Conservation (phyloP, 2,888 invertebrate species). For the Apocheima hispidaria region DNA sequence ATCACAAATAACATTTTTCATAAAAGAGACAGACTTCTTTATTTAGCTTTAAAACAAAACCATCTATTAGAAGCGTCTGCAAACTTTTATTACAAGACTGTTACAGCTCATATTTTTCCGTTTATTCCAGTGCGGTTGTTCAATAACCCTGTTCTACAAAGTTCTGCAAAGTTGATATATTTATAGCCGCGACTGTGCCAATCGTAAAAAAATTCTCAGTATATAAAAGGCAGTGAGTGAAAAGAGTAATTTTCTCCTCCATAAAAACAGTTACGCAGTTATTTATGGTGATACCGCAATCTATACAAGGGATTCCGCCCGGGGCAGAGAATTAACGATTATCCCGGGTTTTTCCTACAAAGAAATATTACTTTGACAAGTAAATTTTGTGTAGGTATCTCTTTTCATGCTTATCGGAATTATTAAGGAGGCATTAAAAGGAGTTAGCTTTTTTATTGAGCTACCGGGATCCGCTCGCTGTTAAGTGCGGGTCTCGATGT, state of each 20-base stretch:
- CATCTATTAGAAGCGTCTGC: slow-evolving; percentile 20
- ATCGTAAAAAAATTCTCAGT: slow-evolving; percentile 71
- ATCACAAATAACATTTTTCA: background rate
- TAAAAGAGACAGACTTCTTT: background rate
- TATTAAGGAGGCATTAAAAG: slow-evolving; percentile 40
- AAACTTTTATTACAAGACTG: slow-evolving; percentile 26
- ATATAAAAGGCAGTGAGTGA: slow-evolving; percentile 79
- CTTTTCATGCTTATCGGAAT: slow-evolving; percentile 66
- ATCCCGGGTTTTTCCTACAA: slow-evolving; percentile 73
- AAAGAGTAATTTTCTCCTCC: slow-evolving; percentile 80
- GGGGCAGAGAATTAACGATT: slow-evolving; percentile 82
- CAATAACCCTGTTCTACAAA: slow-evolving; percentile 25
- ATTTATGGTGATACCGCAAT: slow-evolving; percentile 84
- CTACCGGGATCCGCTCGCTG: slow-evolving; percentile 17
- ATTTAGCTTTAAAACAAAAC: background rate
- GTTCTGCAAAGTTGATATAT: slow-evolving; percentile 32
- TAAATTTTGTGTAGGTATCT: slow-evolving; percentile 71
- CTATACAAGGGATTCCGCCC: slow-evolving; percentile 81
- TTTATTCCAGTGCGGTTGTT: slow-evolving; percentile 24
- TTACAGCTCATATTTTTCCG: slow-evolving; percentile 18
- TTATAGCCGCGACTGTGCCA: slow-evolving; percentile 34
- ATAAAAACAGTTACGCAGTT: slow-evolving; percentile 84
- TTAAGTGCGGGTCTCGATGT: slow-evolving; percentile 22
- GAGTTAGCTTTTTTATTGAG: slow-evolving; percentile 36
- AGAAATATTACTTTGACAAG: slow-evolving; percentile 83